These are phyloP conservation scores for Zaprionus africanus DNA, from an alignment of 1,140 invertebrate genomes.

Conservation along the genomic window DNA sequence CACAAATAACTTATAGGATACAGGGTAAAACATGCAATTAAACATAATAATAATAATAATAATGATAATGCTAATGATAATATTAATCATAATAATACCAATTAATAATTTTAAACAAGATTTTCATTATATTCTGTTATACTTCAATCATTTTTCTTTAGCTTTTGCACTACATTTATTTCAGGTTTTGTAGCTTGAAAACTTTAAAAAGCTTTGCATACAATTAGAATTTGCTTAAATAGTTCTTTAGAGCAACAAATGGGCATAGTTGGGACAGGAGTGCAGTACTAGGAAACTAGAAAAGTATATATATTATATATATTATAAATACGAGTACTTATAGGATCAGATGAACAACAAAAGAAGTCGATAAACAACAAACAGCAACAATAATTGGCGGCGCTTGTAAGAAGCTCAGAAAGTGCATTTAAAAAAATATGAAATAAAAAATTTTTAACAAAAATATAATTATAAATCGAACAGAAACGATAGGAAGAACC, in stretches of 20 bases:
- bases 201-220: conserved; percentile 72
- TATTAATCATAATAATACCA: conserved; percentile 15
- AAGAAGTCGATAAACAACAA: conserved; percentile 55
- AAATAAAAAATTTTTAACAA: conserved; percentile 63
- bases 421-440: conserved; percentile 73
- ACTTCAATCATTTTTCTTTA: conserved; percentile 27
- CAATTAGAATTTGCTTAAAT: conserved; percentile 67
- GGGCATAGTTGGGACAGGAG: conserved; percentile 61
- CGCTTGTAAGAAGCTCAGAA: conserved; percentile 83
- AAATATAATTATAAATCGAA: conserved; percentile 52
- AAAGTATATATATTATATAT: conserved; percentile 48
- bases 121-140: conserved; percentile 45
- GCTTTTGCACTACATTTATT: conserved; percentile 66
- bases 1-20: conserved; percentile 81
- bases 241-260: conserved; percentile 56
- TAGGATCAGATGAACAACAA: conserved; percentile 44
- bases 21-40: conserved; percentile 84
- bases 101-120: conserved; percentile 42
- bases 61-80: conserved; percentile 47
- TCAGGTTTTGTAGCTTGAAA: conserved; percentile 55
- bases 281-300: conserved; percentile 57
- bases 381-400: conserved; percentile 83
- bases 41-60: conserved; percentile 53
- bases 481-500: conserved; percentile 23
- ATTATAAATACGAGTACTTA: conserved; percentile 41